These are phyloP conservation scores for Tiliqua scincoides DNA, from an alignment of 2,113 vertebrate genomes.

Conservation along the genomic window DNA sequence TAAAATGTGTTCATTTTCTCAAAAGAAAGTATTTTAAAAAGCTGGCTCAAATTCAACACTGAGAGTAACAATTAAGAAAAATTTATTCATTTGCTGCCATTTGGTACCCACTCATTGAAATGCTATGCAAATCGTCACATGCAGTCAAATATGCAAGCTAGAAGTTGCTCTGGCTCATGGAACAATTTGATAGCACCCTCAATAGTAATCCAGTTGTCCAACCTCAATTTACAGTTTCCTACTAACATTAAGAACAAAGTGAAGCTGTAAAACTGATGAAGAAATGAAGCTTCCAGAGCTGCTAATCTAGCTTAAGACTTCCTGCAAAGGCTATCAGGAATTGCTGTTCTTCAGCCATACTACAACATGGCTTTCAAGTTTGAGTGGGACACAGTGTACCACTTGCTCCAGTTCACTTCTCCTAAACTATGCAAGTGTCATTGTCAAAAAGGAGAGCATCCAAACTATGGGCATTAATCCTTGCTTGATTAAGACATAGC, in stretches of 20 bases:
- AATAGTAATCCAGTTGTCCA: background rate
- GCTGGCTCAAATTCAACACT: background rate
- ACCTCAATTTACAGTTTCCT: background rate
- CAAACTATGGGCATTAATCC: too few relatives aligned
- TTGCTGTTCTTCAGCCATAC: background rate
- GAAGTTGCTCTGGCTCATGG: background rate
- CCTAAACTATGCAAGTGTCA: background rate
- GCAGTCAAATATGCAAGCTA: background rate
- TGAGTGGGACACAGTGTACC: background rate
- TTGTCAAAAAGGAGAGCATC: background rate
- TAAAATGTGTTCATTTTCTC: too few relatives aligned
- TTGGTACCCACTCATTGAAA: background rate
- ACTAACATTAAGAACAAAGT: background rate
- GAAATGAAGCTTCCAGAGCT: background rate
- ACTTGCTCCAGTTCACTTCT: background rate
- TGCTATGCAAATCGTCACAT: background rate
- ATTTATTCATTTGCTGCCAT: background rate
- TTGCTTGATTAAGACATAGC: background rate
- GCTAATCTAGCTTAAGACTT: background rate
- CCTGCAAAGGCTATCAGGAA: background rate
- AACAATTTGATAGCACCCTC: background rate
- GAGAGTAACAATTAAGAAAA: background rate
- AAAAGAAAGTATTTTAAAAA: background rate
- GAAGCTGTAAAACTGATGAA: background rate
- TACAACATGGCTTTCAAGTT: background rate